Percentiles rank a stretch among this genome's conserved stretches.
phyloP scores from a whole-genome alignment of 2,888 invertebrate genomes.

The Coelopa pilipes region DNA sequence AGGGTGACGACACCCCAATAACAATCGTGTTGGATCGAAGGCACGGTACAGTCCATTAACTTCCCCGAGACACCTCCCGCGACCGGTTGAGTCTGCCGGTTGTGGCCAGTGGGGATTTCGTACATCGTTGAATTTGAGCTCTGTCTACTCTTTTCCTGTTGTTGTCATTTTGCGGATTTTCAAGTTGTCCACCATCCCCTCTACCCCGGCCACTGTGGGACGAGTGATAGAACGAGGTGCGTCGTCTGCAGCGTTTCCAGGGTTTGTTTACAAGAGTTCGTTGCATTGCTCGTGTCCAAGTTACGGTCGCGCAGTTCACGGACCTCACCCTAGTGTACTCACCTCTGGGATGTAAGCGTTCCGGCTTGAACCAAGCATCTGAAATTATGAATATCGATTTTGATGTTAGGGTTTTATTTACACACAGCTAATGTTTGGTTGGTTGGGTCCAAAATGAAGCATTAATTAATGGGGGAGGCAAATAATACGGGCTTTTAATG shows the following conservation, averaged over 20 bases:
- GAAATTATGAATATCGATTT: conserved; percentile 69
- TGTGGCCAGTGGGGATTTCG: no score
- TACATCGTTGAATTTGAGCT: no score
- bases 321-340: conserved; percentile 67
- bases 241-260: background rate
- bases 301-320: conserved; percentile 18
- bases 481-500: background rate
- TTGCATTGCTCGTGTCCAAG: conserved; percentile 15
- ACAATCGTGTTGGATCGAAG: background rate
- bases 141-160: no score
- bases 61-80: no score
- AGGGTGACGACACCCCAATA: background rate
- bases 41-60: background rate
- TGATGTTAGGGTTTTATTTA: conserved; percentile 44
- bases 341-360: conserved; percentile 92
- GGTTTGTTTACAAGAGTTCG: conserved; percentile 18
- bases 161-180: no score
- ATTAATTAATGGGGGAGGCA: background rate
- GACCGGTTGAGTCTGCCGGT: no score
- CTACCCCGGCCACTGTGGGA: no score
- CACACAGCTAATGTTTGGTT: background rate
- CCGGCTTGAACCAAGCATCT: conserved; percentile 95
- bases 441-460: background rate
- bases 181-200: no score
- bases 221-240: background rate